Conservation (phyloP, 2,888 invertebrate genomes). For the Pollenia angustigena region DNA sequence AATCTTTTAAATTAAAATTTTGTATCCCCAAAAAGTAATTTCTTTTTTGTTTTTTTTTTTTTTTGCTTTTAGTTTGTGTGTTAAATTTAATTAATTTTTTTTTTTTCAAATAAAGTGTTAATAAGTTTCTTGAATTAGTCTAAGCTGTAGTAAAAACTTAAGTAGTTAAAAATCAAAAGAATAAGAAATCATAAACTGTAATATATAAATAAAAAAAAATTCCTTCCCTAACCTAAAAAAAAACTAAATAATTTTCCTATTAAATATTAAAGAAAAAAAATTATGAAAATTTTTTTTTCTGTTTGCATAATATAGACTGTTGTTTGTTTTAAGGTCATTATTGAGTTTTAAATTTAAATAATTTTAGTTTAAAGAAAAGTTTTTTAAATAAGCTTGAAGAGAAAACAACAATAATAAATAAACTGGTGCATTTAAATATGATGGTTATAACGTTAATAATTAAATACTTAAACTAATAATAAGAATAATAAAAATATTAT, state of each 20-base stretch:
- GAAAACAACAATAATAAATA: constrained; percentile 36
- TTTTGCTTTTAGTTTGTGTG: neutral
- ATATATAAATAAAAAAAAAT: neutral
- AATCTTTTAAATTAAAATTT: no score
- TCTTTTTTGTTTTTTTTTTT: neutral
- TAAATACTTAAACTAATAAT: neutral
- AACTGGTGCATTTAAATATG: constrained; percentile 66
- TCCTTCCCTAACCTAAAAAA: constrained; percentile 1
- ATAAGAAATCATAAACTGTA: neutral
- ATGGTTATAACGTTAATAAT: constrained; percentile 41
- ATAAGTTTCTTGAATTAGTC: neutral
- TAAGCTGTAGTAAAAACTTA: constrained; percentile 9
- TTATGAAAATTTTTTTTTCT: neutral
- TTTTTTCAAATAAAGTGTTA: neutral
- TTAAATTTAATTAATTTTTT: neutral
- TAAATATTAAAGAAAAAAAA: constrained; percentile 8
- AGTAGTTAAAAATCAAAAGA: neutral
- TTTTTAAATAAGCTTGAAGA: neutral
- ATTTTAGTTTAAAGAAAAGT: constrained; percentile 3
- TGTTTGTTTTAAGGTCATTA: constrained; percentile 66
- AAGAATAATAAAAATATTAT: constrained; percentile 34
- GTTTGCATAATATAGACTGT: constrained; percentile 68
- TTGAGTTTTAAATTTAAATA: constrained; percentile 46
- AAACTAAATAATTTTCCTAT: constrained; percentile 40
- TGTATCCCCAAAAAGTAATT: no score